Percentiles rank a stretch among this genome's conserved stretches.
These are phyloP conservation scores for Raja brachyura DNA, from an alignment of 2,113 vertebrate genomes.

Conservation along the genomic window DNA sequence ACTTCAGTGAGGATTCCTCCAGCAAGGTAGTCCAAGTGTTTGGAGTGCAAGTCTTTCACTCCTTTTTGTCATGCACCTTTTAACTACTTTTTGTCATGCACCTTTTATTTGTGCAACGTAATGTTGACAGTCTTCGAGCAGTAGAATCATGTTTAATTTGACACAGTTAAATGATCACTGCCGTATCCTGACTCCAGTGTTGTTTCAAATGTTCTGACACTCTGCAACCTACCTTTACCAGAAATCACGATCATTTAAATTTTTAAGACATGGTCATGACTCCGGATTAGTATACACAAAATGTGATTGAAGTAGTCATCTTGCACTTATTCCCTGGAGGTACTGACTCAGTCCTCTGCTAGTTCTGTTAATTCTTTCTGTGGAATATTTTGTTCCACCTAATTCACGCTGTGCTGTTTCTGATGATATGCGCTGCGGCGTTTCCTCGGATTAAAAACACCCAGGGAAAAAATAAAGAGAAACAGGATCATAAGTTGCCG, in stretches of 20 bases:
- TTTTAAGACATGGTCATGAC: background rate
- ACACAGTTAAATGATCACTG: constrained; percentile 1
- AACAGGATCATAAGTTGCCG: background rate
- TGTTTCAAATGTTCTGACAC: no score
- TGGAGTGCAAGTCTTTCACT: background rate
- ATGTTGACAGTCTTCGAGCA: background rate
- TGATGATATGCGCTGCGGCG: no score
- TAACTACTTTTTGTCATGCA: background rate
- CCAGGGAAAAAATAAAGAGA: background rate
- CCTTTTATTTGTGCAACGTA: background rate
- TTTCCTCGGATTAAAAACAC: background rate
- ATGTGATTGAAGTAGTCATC: background rate
- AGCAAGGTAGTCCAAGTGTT: background rate
- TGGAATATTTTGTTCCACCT: background rate
- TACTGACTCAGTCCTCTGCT: no score
- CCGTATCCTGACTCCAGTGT: background rate
- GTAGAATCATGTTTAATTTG: background rate
- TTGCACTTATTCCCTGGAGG: background rate
- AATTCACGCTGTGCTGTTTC: background rate
- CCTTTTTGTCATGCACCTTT: background rate
- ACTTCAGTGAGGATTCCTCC: background rate
- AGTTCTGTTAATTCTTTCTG: background rate
- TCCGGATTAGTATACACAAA: background rate
- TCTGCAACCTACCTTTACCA: no score
- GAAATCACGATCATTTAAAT: background rate